Conservation (phyloP, 2,113 vertebrate species). For the Amphiprion percula region DNA sequence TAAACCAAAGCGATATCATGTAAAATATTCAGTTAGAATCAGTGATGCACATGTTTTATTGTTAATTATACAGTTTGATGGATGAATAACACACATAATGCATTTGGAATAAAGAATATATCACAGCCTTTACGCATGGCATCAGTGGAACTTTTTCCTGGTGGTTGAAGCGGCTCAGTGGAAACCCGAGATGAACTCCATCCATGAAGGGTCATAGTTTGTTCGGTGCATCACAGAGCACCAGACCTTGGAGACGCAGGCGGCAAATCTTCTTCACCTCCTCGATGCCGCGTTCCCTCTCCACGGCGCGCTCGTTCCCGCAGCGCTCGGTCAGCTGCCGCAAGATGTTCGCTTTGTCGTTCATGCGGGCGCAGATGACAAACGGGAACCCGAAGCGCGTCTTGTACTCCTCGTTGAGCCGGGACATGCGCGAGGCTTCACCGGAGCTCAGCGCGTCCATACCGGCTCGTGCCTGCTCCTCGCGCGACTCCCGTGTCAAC, state of each 20-base stretch:
- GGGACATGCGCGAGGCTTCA: constrained; percentile 69
- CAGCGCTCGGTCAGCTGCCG: constrained; percentile 79
- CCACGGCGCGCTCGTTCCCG: constrained; percentile 55
- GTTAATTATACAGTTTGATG: constrained; percentile 1
- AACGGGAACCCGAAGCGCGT: constrained; percentile 89
- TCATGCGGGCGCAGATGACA: constrained; percentile 86
- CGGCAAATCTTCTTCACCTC: constrained; percentile 88
- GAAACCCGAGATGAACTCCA: not conserved
- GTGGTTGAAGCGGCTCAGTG: not conserved
- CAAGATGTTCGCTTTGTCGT: constrained; percentile 73
- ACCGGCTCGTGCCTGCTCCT: constrained; percentile 85
- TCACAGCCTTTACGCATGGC: not conserved
- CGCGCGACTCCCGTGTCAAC: constrained; percentile 82
- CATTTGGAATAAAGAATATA: constrained; percentile 46
- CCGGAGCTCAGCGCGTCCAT: constrained; percentile 71
- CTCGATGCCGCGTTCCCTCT: constrained; percentile 80
- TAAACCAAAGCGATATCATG: constrained; percentile 13
- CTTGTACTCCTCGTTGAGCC: constrained; percentile 85
- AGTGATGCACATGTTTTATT: constrained; percentile 32
- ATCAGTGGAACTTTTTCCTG: not conserved
- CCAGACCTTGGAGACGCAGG: constrained; percentile 81
- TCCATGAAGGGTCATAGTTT: constrained; percentile 33
- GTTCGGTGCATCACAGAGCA: constrained; percentile 41
- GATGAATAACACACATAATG: constrained; percentile 19
- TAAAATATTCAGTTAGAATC: constrained; percentile 12